Evolutionary conservation across 2,113 vertebrate genomes (phyloP).

Genomic region (Heterochromis multidens): DNA sequence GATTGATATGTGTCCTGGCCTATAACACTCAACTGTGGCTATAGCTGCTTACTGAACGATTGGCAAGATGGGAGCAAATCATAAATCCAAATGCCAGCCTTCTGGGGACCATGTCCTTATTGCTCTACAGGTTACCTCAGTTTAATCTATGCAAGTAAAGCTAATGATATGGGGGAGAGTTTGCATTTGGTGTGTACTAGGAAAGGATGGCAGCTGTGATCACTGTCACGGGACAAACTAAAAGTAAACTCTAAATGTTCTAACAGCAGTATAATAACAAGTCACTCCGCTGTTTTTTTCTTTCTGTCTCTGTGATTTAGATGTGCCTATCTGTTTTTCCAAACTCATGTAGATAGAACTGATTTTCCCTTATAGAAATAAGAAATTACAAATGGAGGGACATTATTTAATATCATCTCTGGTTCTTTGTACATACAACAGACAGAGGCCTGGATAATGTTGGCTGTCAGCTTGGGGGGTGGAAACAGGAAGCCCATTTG

Average conservation of each 20-base stretch:
- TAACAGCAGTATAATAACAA: conserved; percentile 41
- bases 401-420: conserved; percentile 8
- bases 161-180: background rate
- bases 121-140: background rate
- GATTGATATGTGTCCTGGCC: background rate
- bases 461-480: conserved; percentile 1
- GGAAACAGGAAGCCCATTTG: conserved; percentile 19
- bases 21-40: background rate
- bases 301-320: background rate
- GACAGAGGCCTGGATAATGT: conserved; percentile 39
- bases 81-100: background rate
- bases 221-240: conserved; percentile 1
- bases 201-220: background rate
- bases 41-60: background rate
- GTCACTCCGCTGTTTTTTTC: conserved; percentile 38
- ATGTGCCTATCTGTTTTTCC: conserved; percentile 8
- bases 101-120: background rate
- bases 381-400: conserved; percentile 22
- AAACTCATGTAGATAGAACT: conserved; percentile 4
- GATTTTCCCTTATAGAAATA: conserved; percentile 13
- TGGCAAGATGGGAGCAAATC: background rate
- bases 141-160: background rate
- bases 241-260: conserved; percentile 35
- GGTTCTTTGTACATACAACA: conserved; percentile 2
- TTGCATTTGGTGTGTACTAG: background rate